Evolutionary conservation across 2,113 vertebrate genomes (phyloP), one percentile per base, ranked within the genome.

Genomic region (Mola mola): DNA sequence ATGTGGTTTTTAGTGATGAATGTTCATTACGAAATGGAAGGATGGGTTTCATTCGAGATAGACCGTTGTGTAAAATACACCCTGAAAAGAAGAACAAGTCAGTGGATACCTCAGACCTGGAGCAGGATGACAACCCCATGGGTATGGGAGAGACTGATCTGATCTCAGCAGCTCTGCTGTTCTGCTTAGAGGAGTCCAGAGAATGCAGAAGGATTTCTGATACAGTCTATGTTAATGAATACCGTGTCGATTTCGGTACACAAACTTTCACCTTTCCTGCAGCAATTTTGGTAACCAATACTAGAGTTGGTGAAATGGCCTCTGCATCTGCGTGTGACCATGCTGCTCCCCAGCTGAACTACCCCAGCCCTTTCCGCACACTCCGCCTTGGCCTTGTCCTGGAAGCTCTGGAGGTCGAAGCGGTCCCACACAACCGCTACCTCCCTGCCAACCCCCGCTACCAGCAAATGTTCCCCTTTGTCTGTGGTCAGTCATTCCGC

Each of bases 291-390:
- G 95, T 96, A 26, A 98, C 96, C 63, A 95, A 94, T 90, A 98
- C 96, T 10, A 94, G 97, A 92, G 97, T 99, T 19, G 97, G 97
- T 2, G 97, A 98, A 79, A 96, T 98, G 68, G 96, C 97, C 12
- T 98, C 96, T 13, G 96, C 96, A 3, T 98, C 96, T 37, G 97
- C 97, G 22, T 98, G 97, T 44, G 96, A 98, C 85, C 96, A 98
- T 63, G 96, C 95, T 51, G 95, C 96, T 47, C 95, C 96, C 12
- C 96, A 97, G 75, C 94, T 96, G 69, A 94, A 95, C 75, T 96
- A 96, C 84, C 96, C 97, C 44, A 97, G 95, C 90, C 96, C 96
- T 3, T 96, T 96, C 88, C 95, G 94, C 85, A 95, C 95, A 1
- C 94, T 98, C 57, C 93, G 95, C 31, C 92, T 98, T 38, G 95